Conservation (phyloP, 2,888 invertebrate genomes). For the Macaria notata region DNA sequence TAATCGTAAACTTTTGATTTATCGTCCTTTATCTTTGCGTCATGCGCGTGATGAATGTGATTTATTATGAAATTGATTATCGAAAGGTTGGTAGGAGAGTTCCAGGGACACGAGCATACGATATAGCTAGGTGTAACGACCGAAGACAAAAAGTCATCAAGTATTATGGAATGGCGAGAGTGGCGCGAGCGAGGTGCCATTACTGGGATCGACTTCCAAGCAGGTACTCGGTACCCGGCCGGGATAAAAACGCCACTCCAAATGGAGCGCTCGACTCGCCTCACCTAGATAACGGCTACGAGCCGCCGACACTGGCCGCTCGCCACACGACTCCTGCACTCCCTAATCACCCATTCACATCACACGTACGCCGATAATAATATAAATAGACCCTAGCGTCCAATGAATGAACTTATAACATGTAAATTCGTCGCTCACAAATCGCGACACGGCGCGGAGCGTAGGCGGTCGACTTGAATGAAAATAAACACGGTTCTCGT, state of each 20-base stretch:
- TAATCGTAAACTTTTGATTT: slow-evolving; percentile 58
- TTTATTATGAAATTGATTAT: slow-evolving; percentile 41
- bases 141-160: slow-evolving; percentile 37
- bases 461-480: slow-evolving; percentile 76
- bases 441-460: slow-evolving; percentile 74
- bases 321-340: slow-evolving; percentile 50
- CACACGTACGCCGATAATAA: slow-evolving; percentile 69
- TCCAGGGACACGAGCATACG: too few species aligned
- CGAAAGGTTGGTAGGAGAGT: slow-evolving; percentile 2
- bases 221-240: slow-evolving; percentile 61
- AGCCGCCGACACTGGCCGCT: slow-evolving; percentile 40
- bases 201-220: slow-evolving; percentile 45
- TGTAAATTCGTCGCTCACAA: slow-evolving; percentile 79
- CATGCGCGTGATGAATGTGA: slow-evolving; percentile 42
- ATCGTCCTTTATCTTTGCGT: slow-evolving; percentile 52
- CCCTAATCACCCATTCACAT: slow-evolving; percentile 72
- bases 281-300: slow-evolving; percentile 69
- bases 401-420: slow-evolving; percentile 78
- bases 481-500: slow-evolving; percentile 67
- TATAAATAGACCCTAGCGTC: slow-evolving; percentile 71
- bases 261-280: slow-evolving; percentile 68
- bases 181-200: background rate
- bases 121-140: slow-evolving; percentile 23
- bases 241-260: slow-evolving; percentile 79
- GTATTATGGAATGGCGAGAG: slow-evolving; percentile 36